phyloP scores from a whole-genome alignment of 2,888 invertebrate species.

The Apodemia duryi region DNA sequence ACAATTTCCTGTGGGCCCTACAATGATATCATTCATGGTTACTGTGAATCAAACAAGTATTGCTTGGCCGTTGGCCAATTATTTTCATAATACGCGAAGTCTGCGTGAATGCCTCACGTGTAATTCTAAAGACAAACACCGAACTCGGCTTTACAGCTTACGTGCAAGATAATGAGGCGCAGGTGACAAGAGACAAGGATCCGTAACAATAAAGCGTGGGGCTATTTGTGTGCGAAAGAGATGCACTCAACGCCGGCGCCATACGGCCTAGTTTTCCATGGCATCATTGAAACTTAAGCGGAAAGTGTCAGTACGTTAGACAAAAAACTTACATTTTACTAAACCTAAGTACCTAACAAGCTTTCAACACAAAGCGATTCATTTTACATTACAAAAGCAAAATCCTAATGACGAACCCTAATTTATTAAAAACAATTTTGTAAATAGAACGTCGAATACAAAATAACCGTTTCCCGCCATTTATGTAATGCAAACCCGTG shows the following conservation, averaged over 20 bases:
- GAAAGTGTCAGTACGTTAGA: constrained; percentile 45
- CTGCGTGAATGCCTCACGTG: constrained; percentile 31
- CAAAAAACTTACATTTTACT: constrained; percentile 8
- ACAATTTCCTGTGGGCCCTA: constrained; percentile 13
- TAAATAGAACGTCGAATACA: neutral
- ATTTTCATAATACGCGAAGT: constrained; percentile 39
- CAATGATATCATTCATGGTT: constrained; percentile 21
- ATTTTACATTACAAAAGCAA: neutral
- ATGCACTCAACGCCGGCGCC: constrained; percentile 47
- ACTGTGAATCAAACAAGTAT: constrained; percentile 30
- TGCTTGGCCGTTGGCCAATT: constrained; percentile 58
- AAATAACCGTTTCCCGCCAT: constrained; percentile 19
- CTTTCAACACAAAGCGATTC: neutral
- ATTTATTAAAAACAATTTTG: neutral
- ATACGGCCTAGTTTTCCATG: constrained; percentile 59
- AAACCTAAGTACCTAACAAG: neutral
- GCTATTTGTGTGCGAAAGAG: constrained; percentile 65
- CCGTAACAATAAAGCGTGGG: constrained; percentile 68
- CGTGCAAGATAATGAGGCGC: constrained; percentile 56
- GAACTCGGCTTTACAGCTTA: constrained; percentile 43
- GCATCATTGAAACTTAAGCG: constrained; percentile 49
- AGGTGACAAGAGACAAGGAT: constrained; percentile 72
- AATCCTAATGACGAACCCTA: neutral
- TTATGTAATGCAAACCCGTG: neutral
- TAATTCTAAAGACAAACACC: constrained; percentile 38